These are phyloP conservation scores for Mechanitis messenoides DNA, from an alignment of 2,888 invertebrate species.

Conservation along the genomic window DNA sequence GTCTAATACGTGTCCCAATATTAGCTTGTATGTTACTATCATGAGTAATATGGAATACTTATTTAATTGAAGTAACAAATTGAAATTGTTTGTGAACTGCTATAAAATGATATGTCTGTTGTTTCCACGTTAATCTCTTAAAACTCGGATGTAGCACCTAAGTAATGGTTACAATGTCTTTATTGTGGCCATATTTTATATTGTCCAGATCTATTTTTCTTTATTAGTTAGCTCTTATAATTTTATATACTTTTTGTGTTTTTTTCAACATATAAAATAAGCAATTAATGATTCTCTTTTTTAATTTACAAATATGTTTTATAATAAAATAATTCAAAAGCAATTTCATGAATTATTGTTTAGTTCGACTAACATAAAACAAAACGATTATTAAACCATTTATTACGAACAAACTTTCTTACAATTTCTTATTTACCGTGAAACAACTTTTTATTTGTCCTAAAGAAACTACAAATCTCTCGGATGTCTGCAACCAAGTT, in stretches of 20 bases:
- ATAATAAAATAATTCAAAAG: neutral
- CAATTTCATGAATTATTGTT: neutral
- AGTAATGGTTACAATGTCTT: constrained; percentile 25
- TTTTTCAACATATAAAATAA: too few species aligned
- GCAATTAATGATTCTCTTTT: too few species aligned
- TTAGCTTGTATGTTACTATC: neutral
- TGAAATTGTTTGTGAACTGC: constrained; percentile 41
- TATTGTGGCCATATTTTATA: constrained; percentile 26
- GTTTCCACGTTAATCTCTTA: constrained; percentile 15
- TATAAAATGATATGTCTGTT: constrained; percentile 25
- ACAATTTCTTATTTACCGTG: constrained; percentile 2
- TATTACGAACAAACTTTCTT: constrained; percentile 7
- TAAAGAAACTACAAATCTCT: constrained; percentile 8
- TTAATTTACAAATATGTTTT: too few species aligned
- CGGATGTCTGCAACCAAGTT: constrained; percentile 7
- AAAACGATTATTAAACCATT: constrained; percentile 4
- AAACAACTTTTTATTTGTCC: constrained; percentile 8
- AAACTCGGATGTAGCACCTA: constrained; percentile 7
- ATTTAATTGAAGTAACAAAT: constrained; percentile 33
- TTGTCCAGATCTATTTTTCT: constrained; percentile 16
- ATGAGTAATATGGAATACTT: neutral
- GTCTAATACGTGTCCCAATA: neutral
- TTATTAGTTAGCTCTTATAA: constrained; percentile 7
- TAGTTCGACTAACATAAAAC: neutral
- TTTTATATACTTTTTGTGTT: too few species aligned